These are phyloP conservation scores for Pelecanoides urinatrix DNA, from an alignment of 2,113 vertebrate genomes.

Conservation along the genomic window DNA sequence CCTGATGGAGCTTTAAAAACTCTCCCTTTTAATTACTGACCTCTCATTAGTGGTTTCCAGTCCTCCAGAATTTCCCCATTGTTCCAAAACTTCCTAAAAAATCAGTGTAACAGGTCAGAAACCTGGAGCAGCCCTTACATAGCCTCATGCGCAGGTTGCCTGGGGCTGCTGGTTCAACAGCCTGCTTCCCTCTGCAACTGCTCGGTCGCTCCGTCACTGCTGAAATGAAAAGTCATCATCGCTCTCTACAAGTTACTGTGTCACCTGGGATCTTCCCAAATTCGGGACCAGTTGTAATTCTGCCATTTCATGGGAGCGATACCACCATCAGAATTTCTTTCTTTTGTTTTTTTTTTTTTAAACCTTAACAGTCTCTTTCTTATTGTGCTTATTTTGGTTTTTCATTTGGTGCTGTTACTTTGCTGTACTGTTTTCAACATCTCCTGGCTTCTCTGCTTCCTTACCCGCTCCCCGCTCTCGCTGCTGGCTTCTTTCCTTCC, in stretches of 20 bases:
- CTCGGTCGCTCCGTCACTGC: rapidly evolving
- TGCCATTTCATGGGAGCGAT: background rate
- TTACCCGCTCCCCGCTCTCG: rapidly evolving
- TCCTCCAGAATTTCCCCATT: background rate
- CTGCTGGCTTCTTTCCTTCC: background rate
- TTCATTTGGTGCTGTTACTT: background rate
- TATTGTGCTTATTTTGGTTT: background rate
- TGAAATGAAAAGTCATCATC: background rate
- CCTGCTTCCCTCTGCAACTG: background rate
- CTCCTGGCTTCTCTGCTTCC: background rate
- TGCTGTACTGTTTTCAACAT: background rate
- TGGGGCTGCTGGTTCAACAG: background rate
- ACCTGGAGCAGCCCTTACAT: background rate
- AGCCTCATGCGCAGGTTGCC: background rate
- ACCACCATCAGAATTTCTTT: background rate
- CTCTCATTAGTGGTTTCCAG: background rate
- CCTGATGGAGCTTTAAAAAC: background rate
- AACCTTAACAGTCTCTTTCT: background rate
- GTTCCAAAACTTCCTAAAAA: background rate
- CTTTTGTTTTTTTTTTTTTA: background rate
- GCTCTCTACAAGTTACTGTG: background rate
- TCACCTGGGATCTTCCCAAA: background rate
- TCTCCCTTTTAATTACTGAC: background rate
- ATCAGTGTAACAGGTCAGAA: background rate
- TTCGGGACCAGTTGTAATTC: background rate